These are phyloP conservation scores for Tethea ocularis DNA, from an alignment of 2,888 invertebrate species.

Conservation along the genomic window DNA sequence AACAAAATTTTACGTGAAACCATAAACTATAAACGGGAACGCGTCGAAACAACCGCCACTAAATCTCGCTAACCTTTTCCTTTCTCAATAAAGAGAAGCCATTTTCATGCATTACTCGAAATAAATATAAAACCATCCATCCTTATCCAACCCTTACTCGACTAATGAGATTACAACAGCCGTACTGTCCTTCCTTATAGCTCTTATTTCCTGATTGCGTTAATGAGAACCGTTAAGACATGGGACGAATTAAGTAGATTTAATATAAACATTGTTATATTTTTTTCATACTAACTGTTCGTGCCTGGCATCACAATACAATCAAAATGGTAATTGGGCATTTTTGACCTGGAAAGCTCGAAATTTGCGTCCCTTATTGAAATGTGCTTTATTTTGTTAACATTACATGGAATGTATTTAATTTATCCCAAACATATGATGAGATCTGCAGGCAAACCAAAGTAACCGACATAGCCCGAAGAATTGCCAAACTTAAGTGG, in stretches of 20 bases:
- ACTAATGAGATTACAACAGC: conserved; percentile 49
- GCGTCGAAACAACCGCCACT: neutral
- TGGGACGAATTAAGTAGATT: conserved; percentile 42
- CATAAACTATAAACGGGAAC: conserved; percentile 2
- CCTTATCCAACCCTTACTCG: conserved; percentile 32
- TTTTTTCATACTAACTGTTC: too few relatives aligned
- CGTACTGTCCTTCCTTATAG: conserved; percentile 35
- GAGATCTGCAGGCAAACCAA: too few relatives aligned
- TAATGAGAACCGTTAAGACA: conserved; percentile 46
- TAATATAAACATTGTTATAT: neutral
- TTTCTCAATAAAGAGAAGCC: conserved; percentile 28
- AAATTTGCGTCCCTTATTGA: too few relatives aligned
- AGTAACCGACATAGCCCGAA: too few relatives aligned
- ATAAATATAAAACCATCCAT: conserved; percentile 39
- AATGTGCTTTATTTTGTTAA: too few relatives aligned
- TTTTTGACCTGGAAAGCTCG: too few relatives aligned
- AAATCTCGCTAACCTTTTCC: conserved; percentile 15
- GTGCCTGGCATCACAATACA: too few relatives aligned
- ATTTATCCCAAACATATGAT: too few relatives aligned
- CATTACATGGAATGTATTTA: too few relatives aligned
- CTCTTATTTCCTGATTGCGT: conserved; percentile 50
- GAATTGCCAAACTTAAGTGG: too few relatives aligned
- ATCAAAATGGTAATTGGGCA: too few relatives aligned
- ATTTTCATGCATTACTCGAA: conserved; percentile 37
- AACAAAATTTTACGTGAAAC: conserved; percentile 5